Evolutionary conservation across 2,888 invertebrate genomes (phyloP), one percentile per base, ranked within the genome.

Genomic region (Notodonta ziczac): DNA sequence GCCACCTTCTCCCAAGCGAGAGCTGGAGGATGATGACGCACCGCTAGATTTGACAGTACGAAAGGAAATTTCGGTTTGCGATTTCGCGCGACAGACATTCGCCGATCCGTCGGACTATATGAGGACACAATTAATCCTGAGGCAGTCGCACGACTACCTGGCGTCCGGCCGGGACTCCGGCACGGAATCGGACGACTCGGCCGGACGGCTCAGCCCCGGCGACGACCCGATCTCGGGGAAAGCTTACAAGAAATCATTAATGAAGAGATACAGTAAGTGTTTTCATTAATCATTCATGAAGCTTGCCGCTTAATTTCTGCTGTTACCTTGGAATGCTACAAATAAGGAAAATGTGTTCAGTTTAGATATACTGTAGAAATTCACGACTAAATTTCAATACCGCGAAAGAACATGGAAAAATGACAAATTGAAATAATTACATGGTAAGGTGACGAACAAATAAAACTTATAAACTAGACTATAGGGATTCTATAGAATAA

Each of bases 241-340:
- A 77, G 97, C 98, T 57, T 98, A 98, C 95, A 98, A 98, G 95
- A 98, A 98, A 91, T 97, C 96, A 83, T 96, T 98, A 82, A 98
- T 98, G 96, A 97, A 97, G 94, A 95, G 98, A 95, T 98, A 97
- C 94, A 96, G 98, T 98, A 96, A 98, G 98, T 97, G 63, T 57
- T 57, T 59, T 62, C 39, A 24, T 40, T 59, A n/a, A 46, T 32
- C 51, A 56, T 60, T 61, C 51, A 58, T 56, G 52, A 56, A 10
- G 32, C 40, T 35, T 16, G 44, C 44, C 13, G 44, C 44, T 46
- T 13, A n/a, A 46, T 46, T 46, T 46, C 44, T 46, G 13, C 44
- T n/a, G 46, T 46, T n/a, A 16, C 50, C 16, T 50, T 50, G 16
- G 7, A 50, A 9, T 16, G 50, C 16, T 9, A 16, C 7, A 50